Percentiles rank a stretch among this genome's conserved stretches.
These are phyloP conservation scores for Sardinella longiceps DNA, from an alignment of 2,797 vertebrate species.

Conservation along the genomic window DNA sequence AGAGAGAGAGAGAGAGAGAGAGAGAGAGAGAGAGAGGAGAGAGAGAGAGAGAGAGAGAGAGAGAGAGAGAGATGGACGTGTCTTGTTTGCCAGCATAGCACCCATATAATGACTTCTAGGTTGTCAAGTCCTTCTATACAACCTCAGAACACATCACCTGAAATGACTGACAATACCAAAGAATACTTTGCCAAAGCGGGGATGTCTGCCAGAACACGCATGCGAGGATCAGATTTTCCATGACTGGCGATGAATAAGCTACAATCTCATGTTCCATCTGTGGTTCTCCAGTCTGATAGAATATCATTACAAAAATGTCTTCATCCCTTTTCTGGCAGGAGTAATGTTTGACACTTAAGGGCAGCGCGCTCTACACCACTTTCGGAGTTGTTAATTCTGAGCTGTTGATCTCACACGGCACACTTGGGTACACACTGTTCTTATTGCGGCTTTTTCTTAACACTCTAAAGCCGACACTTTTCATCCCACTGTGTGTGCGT, in stretches of 20 bases:
- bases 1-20: not conserved
- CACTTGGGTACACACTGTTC: not conserved
- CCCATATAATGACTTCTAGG: not conserved
- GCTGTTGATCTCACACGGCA: not conserved
- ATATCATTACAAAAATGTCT: not conserved
- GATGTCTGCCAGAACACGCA: not conserved
- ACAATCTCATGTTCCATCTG: not conserved
- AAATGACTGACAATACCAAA: not conserved
- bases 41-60: not conserved
- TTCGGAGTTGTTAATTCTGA: not conserved
- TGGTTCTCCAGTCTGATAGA: not conserved
- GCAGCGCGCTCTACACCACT: not conserved
- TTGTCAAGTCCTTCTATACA: not conserved
- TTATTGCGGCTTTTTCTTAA: not conserved
- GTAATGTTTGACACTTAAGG: not conserved
- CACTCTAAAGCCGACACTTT: slow-evolving; percentile 28
- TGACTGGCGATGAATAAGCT: not conserved
- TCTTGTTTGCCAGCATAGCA: not conserved
- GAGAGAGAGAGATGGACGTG: not conserved
- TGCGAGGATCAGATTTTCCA: not conserved
- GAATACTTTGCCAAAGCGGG: not conserved
- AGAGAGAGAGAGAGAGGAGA: not conserved
- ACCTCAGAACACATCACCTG: not conserved
- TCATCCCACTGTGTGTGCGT: too few relatives aligned
- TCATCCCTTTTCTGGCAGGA: not conserved